Percentiles rank a stretch among this genome's conserved stretches.
Evolutionary conservation across 30 jellyfish, hydroid and myxozoan genomes (phyloP).

Genomic region (Clytia hemisphaerica): DNA sequence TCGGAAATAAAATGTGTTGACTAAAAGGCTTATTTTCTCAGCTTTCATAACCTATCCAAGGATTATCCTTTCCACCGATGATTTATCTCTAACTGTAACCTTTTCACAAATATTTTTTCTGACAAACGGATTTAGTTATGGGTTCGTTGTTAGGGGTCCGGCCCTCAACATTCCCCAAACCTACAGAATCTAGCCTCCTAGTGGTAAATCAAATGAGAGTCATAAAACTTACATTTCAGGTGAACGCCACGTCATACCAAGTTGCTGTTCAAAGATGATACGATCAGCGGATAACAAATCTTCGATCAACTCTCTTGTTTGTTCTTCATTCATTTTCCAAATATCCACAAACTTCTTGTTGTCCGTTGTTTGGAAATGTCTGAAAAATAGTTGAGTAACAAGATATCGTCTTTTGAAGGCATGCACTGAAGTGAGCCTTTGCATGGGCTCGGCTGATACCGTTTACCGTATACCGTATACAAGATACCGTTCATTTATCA

Average conservation of each 20-base stretch:
- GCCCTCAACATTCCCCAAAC: no score
- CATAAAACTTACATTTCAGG: slow-evolving; percentile 52
- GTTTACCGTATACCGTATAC: slow-evolving; percentile 39
- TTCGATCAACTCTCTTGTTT: slow-evolving; percentile 32
- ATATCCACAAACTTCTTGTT: slow-evolving; percentile 66
- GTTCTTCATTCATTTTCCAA: slow-evolving; percentile 87
- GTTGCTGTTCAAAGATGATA: slow-evolving; percentile 79
- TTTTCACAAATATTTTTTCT: no score
- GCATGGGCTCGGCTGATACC: neutral
- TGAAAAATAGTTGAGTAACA: neutral
- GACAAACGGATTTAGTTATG: no score
- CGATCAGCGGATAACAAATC: slow-evolving; percentile 63
- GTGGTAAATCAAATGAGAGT: no score
- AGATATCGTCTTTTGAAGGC: neutral
- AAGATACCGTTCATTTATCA: no score
- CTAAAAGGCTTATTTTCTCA: no score
- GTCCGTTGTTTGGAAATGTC: slow-evolving; percentile 91
- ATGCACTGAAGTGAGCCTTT: neutral
- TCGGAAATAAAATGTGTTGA: no score
- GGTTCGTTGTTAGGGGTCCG: no score
- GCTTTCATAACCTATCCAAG: no score
- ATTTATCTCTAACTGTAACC: no score
- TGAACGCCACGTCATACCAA: slow-evolving; percentile 53
- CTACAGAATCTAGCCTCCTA: no score
- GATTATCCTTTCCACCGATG: no score